Percentiles rank a stretch among this genome's conserved stretches.
These are phyloP conservation scores for Vidua chalybeata DNA, from an alignment of 2,113 vertebrate species.

Conservation along the genomic window DNA sequence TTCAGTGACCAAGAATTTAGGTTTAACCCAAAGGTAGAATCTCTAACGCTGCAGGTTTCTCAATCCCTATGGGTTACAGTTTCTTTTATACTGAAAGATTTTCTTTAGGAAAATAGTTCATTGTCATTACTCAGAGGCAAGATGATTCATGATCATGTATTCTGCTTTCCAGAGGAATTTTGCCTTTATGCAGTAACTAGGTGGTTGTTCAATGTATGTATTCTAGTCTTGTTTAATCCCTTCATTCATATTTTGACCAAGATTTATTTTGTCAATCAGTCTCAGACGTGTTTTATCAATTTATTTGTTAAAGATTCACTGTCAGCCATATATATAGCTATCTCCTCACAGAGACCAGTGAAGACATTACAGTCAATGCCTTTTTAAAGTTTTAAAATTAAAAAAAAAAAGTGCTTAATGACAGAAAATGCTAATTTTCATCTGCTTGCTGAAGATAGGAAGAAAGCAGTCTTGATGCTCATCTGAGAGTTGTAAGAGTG, in stretches of 20 bases:
- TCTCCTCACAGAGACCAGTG: not conserved
- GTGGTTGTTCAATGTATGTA: not conserved
- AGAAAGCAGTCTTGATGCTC: not conserved
- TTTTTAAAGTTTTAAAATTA: not conserved
- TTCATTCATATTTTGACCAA: not conserved
- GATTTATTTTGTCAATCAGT: not conserved
- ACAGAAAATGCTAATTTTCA: not conserved
- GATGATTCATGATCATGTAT: not conserved
- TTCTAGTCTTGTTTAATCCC: not conserved
- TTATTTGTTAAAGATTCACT: not conserved
- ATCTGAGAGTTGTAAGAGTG: not conserved
- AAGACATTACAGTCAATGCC: not conserved
- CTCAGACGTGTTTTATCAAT: not conserved
- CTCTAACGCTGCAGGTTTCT: not conserved
- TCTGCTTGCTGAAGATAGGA: not conserved
- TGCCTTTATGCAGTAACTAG: not conserved
- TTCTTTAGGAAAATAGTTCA: not conserved
- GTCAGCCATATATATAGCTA: rapidly evolving
- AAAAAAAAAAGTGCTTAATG: not conserved
- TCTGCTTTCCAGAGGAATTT: not conserved
- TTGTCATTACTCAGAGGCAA: not conserved
- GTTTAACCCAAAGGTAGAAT: not conserved
- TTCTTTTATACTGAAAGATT: not conserved
- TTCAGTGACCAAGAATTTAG: not conserved
- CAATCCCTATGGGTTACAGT: not conserved